Evolutionary conservation across 2,888 invertebrate genomes (phyloP).

Genomic region (Linnaemya vulpina): DNA sequence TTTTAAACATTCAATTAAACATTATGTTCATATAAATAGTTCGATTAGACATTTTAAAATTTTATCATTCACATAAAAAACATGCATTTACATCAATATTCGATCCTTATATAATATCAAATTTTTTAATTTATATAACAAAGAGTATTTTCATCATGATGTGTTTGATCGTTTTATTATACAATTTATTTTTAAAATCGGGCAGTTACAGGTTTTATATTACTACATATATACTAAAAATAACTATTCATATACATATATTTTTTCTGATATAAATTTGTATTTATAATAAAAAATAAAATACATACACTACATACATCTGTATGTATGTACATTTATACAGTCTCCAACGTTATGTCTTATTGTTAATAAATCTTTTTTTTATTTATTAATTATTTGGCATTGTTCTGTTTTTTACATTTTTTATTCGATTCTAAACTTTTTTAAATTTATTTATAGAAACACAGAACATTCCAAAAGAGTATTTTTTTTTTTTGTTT

Average conservation of each 20-base stretch:
- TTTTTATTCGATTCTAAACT: constrained; percentile 17
- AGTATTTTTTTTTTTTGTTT: constrained; percentile 42
- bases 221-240: constrained; percentile 23
- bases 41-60: too few species aligned
- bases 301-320: not conserved
- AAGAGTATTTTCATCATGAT: not conserved
- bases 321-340: constrained; percentile 42
- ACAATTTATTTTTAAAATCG: constrained; percentile 25
- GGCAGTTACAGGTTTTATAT: constrained; percentile 34
- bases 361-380: constrained; percentile 60
- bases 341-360: constrained; percentile 68
- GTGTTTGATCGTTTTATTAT: not conserved
- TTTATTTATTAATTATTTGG: constrained; percentile 59
- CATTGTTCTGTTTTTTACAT: constrained; percentile 21
- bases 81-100: too few species aligned
- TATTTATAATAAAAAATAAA: constrained; percentile 29
- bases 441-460: constrained; percentile 11
- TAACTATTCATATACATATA: constrained; percentile 15
- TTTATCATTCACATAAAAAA: too few species aligned
- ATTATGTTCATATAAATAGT: too few species aligned
- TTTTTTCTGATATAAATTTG: constrained; percentile 22
- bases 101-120: too few species aligned
- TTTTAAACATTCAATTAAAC: too few species aligned
- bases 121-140: not conserved
- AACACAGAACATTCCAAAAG: constrained; percentile 47